Base-by-base conservation (phyloP, 2,888 invertebrate genomes). In the Limnephilus lunatus region DNA sequence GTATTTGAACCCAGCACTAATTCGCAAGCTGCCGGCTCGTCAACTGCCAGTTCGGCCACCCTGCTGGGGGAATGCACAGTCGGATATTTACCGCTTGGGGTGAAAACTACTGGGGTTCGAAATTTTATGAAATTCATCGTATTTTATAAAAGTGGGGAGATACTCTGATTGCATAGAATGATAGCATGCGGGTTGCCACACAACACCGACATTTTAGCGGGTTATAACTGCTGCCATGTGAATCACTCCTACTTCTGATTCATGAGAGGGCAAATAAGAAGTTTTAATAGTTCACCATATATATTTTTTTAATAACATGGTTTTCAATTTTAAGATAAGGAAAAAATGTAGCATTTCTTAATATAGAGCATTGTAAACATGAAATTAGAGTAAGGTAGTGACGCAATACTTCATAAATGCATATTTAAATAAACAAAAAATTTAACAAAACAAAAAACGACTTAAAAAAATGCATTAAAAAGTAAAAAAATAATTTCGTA, bases 111-210 rank as follows among this genome's bases (percentile, higher is more conserved):
- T 83, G 35, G 39, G 19, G 32, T 83, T 68, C 68, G 68, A 68
- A 68, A n/a, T 83, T 31, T 35, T 83, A 35, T 32, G 83, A 83
- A 25, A 83, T 83, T 35, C 32, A 35, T 39, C 35, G 32, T 83
- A 32, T 83, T 83, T 83, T 83, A 11, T 32, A 83, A 83, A 35
- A 31, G 35, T 11, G 25, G 83, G 83, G 32, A 83, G 83, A 31
- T 14, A 82, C 82, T 83, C 35, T 83, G 32, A 83, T 83, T 83
- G 12, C 35, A 83, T 32, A 3, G 82, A 82, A 82, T 83, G 25
- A 39, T 35, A 83, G 39, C 35, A 83, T 83, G 83, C 83, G 83
- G 83, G 83, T 39, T 83, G 35, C 35, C 32, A 35, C 32, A 35
- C 19, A 83, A 68, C 68, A 68, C 5, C 68, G 25, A 68, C 9